Conservation (phyloP, 2,797 vertebrate species). For the Antennarius maculatus region DNA sequence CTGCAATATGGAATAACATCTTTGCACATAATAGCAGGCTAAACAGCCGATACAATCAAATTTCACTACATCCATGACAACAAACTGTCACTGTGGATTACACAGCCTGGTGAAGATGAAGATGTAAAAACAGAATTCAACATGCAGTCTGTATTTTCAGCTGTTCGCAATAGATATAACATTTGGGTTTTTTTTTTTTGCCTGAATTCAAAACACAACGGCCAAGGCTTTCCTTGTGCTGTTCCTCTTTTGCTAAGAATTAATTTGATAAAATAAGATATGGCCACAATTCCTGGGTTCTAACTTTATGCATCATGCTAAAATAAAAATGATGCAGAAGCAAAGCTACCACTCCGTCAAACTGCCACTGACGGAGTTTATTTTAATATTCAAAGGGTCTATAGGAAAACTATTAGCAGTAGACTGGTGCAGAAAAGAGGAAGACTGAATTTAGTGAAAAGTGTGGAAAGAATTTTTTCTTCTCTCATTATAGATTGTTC, state of each 20-base stretch:
- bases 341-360: background rate
- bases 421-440: background rate
- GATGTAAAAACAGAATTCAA: slow-evolving; percentile 2
- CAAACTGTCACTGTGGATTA: slow-evolving; percentile 38
- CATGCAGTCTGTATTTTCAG: slow-evolving; percentile 16
- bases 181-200: background rate
- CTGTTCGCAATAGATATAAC: background rate
- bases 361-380: background rate
- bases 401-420: background rate
- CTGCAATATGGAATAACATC: slow-evolving; percentile 32
- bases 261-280: background rate
- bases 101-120: slow-evolving; percentile 10
- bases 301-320: background rate
- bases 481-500: background rate
- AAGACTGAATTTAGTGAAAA: too few relatives aligned
- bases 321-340: slow-evolving; percentile 11
- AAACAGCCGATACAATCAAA: slow-evolving; percentile 16
- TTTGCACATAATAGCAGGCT: slow-evolving; percentile 40
- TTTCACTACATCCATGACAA: slow-evolving; percentile 45
- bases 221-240: background rate
- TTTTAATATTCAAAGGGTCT: background rate
- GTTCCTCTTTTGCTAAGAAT: background rate
- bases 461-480: background rate
- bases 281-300: slow-evolving; percentile 5
- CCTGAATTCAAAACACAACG: slow-evolving; percentile 7